These are phyloP conservation scores for Lepisosteus oculatus DNA, from an alignment of 2,113 vertebrate genomes.

Conservation along the genomic window DNA sequence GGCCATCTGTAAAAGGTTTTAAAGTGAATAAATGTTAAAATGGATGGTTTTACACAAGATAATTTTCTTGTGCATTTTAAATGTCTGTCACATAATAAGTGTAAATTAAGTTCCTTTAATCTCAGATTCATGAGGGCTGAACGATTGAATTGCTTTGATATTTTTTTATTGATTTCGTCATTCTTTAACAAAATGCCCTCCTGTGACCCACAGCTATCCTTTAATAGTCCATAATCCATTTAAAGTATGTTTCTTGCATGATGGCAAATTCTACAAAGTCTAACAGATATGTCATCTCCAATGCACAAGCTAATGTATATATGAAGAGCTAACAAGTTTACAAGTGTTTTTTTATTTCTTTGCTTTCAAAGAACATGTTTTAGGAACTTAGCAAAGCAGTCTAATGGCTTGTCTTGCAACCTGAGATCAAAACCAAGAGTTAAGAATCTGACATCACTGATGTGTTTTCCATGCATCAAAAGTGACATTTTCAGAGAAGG, in stretches of 20 bases:
- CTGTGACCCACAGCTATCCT: constrained; percentile 39
- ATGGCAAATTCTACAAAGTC: not conserved
- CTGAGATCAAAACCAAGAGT: not conserved
- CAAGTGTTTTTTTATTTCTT: not conserved
- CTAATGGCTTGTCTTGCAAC: constrained; percentile 6
- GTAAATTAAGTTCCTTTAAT: constrained; percentile 46
- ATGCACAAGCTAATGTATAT: not conserved
- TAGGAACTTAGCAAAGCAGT: not conserved
- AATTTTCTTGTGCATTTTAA: constrained; percentile 38
- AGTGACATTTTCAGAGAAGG: not conserved
- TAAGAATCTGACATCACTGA: not conserved
- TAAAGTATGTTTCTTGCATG: constrained; percentile 11
- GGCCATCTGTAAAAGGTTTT: constrained; percentile 3
- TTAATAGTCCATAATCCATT: constrained; percentile 29
- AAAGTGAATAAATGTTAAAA: constrained; percentile 22
- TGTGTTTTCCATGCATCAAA: not conserved
- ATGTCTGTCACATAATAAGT: constrained; percentile 21
- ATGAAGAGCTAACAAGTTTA: not conserved
- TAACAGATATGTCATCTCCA: not conserved
- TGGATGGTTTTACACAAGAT: constrained; percentile 22
- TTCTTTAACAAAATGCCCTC: constrained; percentile 40
- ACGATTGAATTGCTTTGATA: constrained; percentile 55
- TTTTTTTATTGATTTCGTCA: constrained; percentile 48
- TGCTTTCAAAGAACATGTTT: constrained; percentile 1
- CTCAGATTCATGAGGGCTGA: constrained; percentile 41